phyloP scores from a whole-genome alignment of 2,113 vertebrate species.

The Alexandromys fortis region DNA sequence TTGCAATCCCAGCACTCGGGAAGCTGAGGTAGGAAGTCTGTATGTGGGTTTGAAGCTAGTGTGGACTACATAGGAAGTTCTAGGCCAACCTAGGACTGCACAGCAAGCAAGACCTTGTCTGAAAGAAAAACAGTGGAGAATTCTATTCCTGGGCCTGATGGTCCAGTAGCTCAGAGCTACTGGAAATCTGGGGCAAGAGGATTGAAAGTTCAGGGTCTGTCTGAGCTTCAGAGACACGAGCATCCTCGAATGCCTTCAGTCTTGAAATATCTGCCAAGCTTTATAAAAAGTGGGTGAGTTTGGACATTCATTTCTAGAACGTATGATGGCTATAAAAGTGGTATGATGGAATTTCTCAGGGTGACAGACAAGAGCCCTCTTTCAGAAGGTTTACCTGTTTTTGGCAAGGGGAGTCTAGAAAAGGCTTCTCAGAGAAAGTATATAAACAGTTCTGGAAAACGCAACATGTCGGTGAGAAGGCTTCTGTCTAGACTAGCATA shows the following conservation, averaged over 20 bases:
- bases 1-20: neutral
- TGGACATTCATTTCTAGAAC: neutral
- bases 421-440: neutral
- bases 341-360: neutral
- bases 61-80: neutral
- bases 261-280: neutral
- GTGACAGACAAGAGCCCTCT: neutral
- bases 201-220: neutral
- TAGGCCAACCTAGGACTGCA: no score
- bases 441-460: neutral
- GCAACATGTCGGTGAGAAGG: neutral
- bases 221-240: neutral
- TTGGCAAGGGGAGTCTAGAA: neutral
- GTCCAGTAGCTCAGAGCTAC: neutral
- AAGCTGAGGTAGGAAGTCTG: neutral
- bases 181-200: neutral
- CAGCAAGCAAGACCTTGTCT: neutral
- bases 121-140: neutral
- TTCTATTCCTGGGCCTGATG: neutral
- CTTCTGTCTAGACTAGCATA: neutral
- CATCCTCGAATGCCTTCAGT: neutral
- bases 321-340: neutral
- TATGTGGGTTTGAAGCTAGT: neutral
- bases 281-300: neutral
- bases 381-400: neutral